Conservation (phyloP, 2,797 vertebrate species). For the Hybognathus amarus region DNA sequence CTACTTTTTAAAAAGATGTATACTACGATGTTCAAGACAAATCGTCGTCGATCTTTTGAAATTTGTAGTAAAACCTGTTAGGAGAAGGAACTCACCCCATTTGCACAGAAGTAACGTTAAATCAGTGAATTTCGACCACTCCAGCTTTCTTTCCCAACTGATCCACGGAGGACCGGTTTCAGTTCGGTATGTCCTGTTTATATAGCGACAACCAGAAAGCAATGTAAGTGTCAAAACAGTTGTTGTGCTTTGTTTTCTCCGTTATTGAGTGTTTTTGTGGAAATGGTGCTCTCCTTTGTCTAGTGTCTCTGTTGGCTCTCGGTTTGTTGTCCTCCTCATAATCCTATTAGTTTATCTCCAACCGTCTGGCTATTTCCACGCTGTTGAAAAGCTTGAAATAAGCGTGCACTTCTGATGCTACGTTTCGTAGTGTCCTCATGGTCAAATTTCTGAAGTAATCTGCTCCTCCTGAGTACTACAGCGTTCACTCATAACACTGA, state of each 20-base stretch:
- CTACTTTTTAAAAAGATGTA: not conserved
- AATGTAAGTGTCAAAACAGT: constrained; percentile 19
- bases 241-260: constrained; percentile 31
- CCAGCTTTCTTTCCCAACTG: not conserved
- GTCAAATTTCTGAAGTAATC: constrained; percentile 37
- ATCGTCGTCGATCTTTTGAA: not conserved
- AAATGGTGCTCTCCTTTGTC: constrained; percentile 34
- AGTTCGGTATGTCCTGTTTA: not conserved
- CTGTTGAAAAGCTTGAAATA: not conserved
- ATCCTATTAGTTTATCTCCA: constrained; percentile 12
- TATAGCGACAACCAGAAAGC: not conserved
- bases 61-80: not conserved
- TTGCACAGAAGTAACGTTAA: constrained; percentile 31
- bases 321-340: constrained; percentile 23
- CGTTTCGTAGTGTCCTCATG: not conserved
- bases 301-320: constrained; percentile 18
- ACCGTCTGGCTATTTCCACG: not conserved
- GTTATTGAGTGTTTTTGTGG: constrained; percentile 30
- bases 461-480: constrained; percentile 8
- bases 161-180: not conserved
- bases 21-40: not conserved
- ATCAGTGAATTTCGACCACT: constrained; percentile 8
- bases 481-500: not conserved
- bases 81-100: constrained; percentile 56
- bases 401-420: not conserved